phyloP scores from a whole-genome alignment of 2,888 invertebrate species.

The Anoplius nigerrimus region DNA sequence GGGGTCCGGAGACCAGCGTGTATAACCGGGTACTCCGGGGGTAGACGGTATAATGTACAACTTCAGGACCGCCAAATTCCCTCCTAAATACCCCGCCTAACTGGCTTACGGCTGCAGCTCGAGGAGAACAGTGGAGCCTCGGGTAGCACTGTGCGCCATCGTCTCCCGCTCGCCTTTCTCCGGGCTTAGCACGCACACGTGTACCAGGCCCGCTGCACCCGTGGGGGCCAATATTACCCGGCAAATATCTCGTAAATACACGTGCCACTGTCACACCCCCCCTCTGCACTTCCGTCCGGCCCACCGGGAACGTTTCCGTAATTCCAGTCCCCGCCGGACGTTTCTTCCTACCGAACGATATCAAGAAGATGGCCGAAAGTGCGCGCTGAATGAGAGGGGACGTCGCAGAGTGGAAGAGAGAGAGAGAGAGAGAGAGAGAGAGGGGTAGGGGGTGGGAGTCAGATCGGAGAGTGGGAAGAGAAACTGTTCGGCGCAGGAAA shows the following conservation, averaged over 20 bases:
- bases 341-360: constrained; percentile 38
- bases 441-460: constrained; percentile 3
- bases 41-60: constrained; percentile 70
- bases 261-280: constrained; percentile 44
- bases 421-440: constrained; percentile 43
- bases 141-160: constrained; percentile 13
- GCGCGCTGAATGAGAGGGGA: constrained; percentile 45
- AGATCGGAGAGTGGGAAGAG: constrained; percentile 20
- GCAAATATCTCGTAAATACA: constrained; percentile 67
- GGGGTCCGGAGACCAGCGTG: constrained; percentile 47
- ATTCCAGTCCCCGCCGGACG: constrained; percentile 39
- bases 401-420: constrained; percentile 24
- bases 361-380: constrained; percentile 2
- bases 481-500: constrained; percentile 30
- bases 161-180: constrained; percentile 36
- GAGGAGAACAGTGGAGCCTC: constrained; percentile 31
- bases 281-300: too few relatives aligned
- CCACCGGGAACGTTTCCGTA: constrained; percentile 29
- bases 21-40: constrained; percentile 51
- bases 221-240: constrained; percentile 64
- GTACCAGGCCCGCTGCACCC: constrained; percentile 36
- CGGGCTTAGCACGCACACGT: constrained; percentile 58
- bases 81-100: constrained; percentile 72
- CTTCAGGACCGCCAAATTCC: constrained; percentile 69
- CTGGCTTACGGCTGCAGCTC: constrained; percentile 66